These are phyloP conservation scores for Pseudocheirus occidentalis DNA, from an alignment of 2,797 vertebrate species.

Conservation along the genomic window DNA sequence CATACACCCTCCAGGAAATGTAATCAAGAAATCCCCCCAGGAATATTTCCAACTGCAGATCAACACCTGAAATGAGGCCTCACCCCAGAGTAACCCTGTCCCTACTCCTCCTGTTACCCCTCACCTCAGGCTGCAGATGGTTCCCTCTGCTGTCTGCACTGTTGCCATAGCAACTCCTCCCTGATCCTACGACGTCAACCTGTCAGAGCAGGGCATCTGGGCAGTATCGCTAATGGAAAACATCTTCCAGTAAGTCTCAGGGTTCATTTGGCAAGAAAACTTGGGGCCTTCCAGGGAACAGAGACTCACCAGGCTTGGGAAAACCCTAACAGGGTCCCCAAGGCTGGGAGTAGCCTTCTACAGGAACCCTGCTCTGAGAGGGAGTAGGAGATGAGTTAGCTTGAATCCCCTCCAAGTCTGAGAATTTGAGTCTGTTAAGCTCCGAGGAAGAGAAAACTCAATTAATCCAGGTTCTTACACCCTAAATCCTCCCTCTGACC, in stretches of 20 bases:
- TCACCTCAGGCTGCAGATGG: slow-evolving; percentile 28
- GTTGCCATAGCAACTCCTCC: slow-evolving; percentile 70
- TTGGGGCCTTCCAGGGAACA: not conserved
- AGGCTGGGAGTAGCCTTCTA: not conserved
- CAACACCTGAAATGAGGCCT: slow-evolving; percentile 34
- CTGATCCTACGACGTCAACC: slow-evolving; percentile 4
- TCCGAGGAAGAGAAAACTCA: not conserved
- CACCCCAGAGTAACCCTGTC: not conserved
- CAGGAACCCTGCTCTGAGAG: not conserved
- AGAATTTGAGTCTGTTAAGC: not conserved
- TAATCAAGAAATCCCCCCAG: slow-evolving; percentile 9
- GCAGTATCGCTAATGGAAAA: slow-evolving; percentile 15
- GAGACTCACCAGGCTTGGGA: not conserved
- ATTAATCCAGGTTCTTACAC: not conserved
- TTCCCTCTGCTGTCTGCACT: slow-evolving; percentile 13
- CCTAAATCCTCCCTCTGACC: not conserved
- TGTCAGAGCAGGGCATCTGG: slow-evolving; percentile 21
- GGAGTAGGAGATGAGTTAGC: not conserved
- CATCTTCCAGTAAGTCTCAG: slow-evolving; percentile 32
- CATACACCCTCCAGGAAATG: not conserved
- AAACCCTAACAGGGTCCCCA: not conserved
- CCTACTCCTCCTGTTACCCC: not conserved
- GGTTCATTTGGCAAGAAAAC: not conserved
- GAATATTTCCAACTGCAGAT: not conserved
- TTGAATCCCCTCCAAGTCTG: not conserved